Evolutionary conservation across 2,888 invertebrate species (phyloP), one percentile per base, ranked within the genome.

Genomic region (Apamea epomidion): DNA sequence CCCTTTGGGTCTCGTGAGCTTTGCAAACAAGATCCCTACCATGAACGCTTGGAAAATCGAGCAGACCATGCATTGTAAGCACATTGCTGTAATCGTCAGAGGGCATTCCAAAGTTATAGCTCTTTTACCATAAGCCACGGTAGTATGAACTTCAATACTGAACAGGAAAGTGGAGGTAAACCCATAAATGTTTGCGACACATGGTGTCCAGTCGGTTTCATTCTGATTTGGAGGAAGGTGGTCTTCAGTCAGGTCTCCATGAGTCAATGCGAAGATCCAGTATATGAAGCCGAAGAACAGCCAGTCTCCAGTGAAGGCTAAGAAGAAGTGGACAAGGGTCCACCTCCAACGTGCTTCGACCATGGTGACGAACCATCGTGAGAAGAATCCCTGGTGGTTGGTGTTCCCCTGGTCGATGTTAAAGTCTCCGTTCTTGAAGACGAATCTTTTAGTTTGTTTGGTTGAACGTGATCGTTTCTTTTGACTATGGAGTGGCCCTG

Each of bases 131-230:
- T 99, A 99, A 92, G 97, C 99, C 80, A 99, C 99, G 0, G 99
- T 99, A 91, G 99, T 99, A 93, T 99, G 99, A 0, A 99, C 99
- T 97, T 99, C 99, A 84, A 99, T 98, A 89, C 99, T 99, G 97
- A 99, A 99, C 69, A 99, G 97, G 93, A 99, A 99, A 76, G 99
- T 98, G 25, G 99, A 99, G 0, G 99, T 98, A 94, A 99, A 99
- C 60, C 98, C 98, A 90, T 98, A 97, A 76, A 99, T 98, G 90
- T 99, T 98, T 85, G 98, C 97, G 16, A 99, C 98, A 93, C 99
- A 99, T 0, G 99, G 99, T 10, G 97, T 98, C 98, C 98, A 99
- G 18, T 97, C 97, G 0, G 93, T 92, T 65, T 95, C 94, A 64
- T 97, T 97, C 89, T 97, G 97, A 81, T 96, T 95, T 12, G 95